phyloP scores from a whole-genome alignment of 2,113 vertebrate species.

The Microtus montanus region DNA sequence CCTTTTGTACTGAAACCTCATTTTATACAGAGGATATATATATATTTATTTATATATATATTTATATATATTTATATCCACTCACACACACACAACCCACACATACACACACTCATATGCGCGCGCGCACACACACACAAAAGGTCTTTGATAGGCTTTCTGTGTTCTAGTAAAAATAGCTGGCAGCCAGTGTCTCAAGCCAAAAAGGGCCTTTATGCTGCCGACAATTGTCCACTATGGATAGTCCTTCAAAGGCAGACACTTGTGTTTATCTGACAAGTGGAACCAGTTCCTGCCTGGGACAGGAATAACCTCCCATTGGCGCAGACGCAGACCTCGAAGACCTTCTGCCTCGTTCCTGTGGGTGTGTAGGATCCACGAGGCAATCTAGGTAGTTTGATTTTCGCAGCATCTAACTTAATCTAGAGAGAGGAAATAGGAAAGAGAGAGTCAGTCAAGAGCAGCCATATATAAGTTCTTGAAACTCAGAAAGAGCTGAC shows the following conservation, averaged over 20 bases:
- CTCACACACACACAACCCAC: slow-evolving; percentile 74
- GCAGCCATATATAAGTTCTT: neutral
- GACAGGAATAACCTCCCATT: slow-evolving; percentile 97
- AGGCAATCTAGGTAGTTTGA: slow-evolving; percentile 94
- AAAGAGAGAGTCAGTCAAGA: slow-evolving; percentile 64
- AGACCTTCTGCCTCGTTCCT: slow-evolving; percentile 94
- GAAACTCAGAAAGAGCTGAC: neutral
- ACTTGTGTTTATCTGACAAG: slow-evolving; percentile 97
- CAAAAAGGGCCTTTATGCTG: slow-evolving; percentile 82
- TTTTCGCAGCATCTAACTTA: slow-evolving; percentile 94
- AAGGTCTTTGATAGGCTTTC: slow-evolving; percentile 88
- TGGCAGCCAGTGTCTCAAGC: slow-evolving; percentile 85
- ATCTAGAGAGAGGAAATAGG: slow-evolving; percentile 87
- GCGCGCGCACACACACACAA: neutral
- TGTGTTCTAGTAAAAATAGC: slow-evolving; percentile 89
- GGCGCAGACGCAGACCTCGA: slow-evolving; percentile 97
- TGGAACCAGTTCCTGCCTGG: slow-evolving; percentile 94
- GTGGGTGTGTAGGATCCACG: slow-evolving; percentile 93
- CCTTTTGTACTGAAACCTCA: slow-evolving; percentile 91
- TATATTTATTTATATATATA: slow-evolving; percentile 88
- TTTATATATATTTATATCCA: slow-evolving; percentile 83
- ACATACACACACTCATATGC: slow-evolving; percentile 69
- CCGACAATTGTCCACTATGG: slow-evolving; percentile 75
- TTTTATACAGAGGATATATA: slow-evolving; percentile 91
- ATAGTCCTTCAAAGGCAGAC: slow-evolving; percentile 93